Conservation (phyloP, 1,140 invertebrate species). For the Manduca sexta region DNA sequence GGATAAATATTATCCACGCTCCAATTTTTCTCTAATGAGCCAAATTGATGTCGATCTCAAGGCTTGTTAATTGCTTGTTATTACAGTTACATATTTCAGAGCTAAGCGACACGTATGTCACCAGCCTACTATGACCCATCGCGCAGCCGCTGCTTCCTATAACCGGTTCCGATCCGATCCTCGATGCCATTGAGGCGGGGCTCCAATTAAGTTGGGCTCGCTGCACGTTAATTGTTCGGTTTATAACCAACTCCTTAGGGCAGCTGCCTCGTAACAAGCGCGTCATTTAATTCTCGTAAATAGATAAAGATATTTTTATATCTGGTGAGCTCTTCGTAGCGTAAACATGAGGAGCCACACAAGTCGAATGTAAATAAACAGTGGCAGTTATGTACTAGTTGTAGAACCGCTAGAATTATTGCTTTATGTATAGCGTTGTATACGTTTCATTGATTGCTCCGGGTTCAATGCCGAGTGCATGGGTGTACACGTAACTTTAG, state of each 20-base stretch:
- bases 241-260: conserved; percentile 58
- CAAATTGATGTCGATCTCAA: conserved; percentile 58
- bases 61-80: conserved; percentile 63
- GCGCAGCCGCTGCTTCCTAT: background rate
- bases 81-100: conserved; percentile 63
- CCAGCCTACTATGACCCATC: background rate
- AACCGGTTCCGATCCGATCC: conserved; percentile 1
- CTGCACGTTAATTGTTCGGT: conserved; percentile 57
- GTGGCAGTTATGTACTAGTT: conserved; percentile 28
- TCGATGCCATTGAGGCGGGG: conserved; percentile 24
- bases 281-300: conserved; percentile 68
- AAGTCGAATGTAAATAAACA: conserved; percentile 63
- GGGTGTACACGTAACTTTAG: background rate
- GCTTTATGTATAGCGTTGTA: conserved; percentile 1
- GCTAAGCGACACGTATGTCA: too few species aligned
- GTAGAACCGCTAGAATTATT: background rate
- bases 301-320: conserved; percentile 71
- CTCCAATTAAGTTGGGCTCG: conserved; percentile 39
- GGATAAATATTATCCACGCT: conserved; percentile 1
- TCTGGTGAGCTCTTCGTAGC: conserved; percentile 50
- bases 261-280: conserved; percentile 63
- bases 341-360: conserved; percentile 56
- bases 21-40: conserved; percentile 25
- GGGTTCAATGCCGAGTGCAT: too few species aligned
- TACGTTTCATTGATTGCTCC: background rate